These are phyloP conservation scores for Hepsetus odoe DNA, from an alignment of 2,113 vertebrate genomes.

Conservation along the genomic window DNA sequence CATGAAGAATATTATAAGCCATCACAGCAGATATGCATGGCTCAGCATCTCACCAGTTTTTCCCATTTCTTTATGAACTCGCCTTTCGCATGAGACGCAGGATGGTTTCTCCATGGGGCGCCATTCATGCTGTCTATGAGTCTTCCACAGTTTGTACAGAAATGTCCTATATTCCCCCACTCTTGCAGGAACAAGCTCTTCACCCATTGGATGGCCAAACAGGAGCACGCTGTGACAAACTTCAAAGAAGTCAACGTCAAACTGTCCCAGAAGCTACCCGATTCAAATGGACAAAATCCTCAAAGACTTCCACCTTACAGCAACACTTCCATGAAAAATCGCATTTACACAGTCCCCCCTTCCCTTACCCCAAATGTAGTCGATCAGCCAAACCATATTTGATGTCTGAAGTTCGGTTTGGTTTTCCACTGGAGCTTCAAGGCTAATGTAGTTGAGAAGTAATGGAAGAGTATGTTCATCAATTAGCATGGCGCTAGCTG, in stretches of 20 bases:
- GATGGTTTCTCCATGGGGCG: conserved; percentile 6
- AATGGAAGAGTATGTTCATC: neutral
- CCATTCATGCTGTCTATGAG: conserved; percentile 17
- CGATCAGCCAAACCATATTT: neutral
- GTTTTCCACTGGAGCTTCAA: neutral
- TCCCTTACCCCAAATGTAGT: neutral
- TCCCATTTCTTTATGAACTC: conserved; percentile 4
- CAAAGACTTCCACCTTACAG: neutral
- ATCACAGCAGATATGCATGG: neutral
- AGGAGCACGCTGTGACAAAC: neutral
- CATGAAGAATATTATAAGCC: neutral
- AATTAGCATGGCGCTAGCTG: too few relatives aligned
- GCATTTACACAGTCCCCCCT: neutral
- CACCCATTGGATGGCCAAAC: neutral
- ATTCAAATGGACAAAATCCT: neutral
- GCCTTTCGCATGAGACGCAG: neutral
- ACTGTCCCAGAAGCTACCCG: neutral
- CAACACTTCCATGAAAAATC: neutral
- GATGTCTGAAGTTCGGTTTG: neutral
- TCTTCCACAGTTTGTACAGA: neutral
- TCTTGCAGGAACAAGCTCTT: neutral
- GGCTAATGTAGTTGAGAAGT: neutral
- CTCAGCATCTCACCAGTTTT: conserved; percentile 7
- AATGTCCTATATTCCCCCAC: neutral
- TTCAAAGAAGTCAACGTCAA: neutral